These are phyloP conservation scores for Melipona beecheii DNA, from an alignment of 2,888 invertebrate genomes.

Conservation along the genomic window DNA sequence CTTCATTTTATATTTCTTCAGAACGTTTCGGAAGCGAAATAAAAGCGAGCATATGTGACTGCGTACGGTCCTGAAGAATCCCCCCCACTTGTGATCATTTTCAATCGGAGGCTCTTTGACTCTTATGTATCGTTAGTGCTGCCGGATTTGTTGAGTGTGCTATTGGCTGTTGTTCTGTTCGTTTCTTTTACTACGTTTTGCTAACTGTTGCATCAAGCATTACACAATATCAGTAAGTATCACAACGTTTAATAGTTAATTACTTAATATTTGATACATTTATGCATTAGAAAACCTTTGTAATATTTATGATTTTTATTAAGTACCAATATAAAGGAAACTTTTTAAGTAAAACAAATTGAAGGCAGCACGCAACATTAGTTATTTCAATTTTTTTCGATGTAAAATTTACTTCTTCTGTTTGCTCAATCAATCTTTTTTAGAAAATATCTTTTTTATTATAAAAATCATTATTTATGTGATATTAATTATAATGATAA, in stretches of 20 bases:
- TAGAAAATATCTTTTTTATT: not conserved
- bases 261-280: not conserved
- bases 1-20: too few relatives aligned
- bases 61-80: constrained; percentile 55
- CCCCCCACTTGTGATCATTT: constrained; percentile 33
- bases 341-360: not conserved
- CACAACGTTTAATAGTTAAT: not conserved
- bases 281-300: not conserved
- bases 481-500: too few relatives aligned
- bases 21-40: not conserved
- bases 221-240: constrained; percentile 3
- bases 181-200: not conserved
- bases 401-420: not conserved
- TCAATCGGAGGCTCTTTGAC: constrained; percentile 21
- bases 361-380: not conserved
- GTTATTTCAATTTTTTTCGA: not conserved
- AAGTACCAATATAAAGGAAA: not conserved
- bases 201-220: constrained; percentile 43
- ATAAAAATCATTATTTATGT: not conserved
- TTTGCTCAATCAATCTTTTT: not conserved
- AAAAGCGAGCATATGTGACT: not conserved
- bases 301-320: not conserved
- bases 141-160: constrained; percentile 21
- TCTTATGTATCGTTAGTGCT: constrained; percentile 48
- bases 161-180: not conserved